Evolutionary conservation across 2,113 vertebrate genomes (phyloP).

Genomic region (Sinocyclocheilus rhinocerous): DNA sequence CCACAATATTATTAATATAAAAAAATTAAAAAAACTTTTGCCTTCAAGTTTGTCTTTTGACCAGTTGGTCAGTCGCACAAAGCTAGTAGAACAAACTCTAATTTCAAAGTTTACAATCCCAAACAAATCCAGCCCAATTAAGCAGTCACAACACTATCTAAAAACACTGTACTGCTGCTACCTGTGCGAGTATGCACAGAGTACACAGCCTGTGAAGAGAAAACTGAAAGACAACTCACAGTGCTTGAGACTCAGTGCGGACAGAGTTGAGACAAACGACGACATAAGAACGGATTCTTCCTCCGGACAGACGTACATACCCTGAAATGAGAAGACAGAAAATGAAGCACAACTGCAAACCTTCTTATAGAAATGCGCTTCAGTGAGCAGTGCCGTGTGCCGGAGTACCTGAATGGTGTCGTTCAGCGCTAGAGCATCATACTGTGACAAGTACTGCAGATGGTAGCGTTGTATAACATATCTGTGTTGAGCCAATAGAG

Average conservation of each 20-base stretch:
- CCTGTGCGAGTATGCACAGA: neutral
- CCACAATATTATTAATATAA: no score
- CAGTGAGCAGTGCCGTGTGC: neutral
- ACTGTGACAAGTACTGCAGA: conserved; percentile 86
- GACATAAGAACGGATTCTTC: conserved; percentile 92
- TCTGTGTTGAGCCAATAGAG: conserved; percentile 70
- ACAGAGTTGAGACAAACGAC: conserved; percentile 87
- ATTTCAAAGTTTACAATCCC: no score
- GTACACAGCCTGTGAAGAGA: neutral
- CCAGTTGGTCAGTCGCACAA: no score
- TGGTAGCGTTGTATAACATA: conserved; percentile 84
- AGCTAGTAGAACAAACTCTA: no score
- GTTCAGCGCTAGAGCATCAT: conserved; percentile 87
- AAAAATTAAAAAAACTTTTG: no score
- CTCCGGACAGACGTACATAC: conserved; percentile 91
- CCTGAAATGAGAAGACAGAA: conserved; percentile 69
- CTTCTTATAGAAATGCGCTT: neutral
- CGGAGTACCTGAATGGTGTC: conserved; percentile 87
- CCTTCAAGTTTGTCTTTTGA: no score
- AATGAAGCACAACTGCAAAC: neutral
- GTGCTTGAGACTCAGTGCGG: conserved; percentile 84
- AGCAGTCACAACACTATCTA: no score
- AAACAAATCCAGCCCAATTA: no score
- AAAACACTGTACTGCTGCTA: no score
- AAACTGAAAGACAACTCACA: conserved; percentile 65